Conservation (phyloP, 2,797 vertebrate species). For the Poecile montanus region DNA sequence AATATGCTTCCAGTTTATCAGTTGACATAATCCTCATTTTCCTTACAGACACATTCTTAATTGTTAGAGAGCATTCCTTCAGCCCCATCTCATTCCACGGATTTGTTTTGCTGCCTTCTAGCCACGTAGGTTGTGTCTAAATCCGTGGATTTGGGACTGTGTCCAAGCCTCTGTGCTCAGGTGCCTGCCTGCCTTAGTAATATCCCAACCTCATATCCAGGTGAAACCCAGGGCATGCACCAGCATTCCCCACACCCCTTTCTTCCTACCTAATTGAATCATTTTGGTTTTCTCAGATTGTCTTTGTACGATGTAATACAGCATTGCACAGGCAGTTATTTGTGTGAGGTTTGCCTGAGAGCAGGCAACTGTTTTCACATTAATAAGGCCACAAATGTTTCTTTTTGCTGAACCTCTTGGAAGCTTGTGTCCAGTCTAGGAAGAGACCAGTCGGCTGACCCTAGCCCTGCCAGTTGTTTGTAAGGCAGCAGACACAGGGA, state of each 20-base stretch:
- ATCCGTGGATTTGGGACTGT: constrained; percentile 38
- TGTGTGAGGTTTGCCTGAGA: background rate
- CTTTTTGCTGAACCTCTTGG: background rate
- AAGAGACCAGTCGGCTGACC: background rate
- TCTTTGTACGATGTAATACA: background rate
- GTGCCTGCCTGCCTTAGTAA: constrained; percentile 39
- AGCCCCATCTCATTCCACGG: background rate
- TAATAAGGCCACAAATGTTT: background rate
- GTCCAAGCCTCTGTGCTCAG: constrained; percentile 31
- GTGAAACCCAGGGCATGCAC: constrained; percentile 54
- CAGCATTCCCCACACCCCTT: background rate
- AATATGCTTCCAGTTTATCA: constrained; percentile 29
- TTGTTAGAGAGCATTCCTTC: constrained; percentile 20
- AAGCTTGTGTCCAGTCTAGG: background rate
- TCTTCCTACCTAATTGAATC: constrained; percentile 45
- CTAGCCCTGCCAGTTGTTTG: background rate
- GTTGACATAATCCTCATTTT: constrained; percentile 33
- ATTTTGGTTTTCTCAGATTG: constrained; percentile 39
- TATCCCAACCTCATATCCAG: constrained; percentile 47
- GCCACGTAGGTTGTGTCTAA: constrained; percentile 24
- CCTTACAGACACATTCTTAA: constrained; percentile 7
- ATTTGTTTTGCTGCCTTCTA: constrained; percentile 51
- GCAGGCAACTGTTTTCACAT: background rate
- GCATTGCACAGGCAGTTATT: background rate
- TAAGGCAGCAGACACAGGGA: background rate